phyloP scores from a whole-genome alignment of 2,888 invertebrate species.

The Lumbricus terrestris region DNA sequence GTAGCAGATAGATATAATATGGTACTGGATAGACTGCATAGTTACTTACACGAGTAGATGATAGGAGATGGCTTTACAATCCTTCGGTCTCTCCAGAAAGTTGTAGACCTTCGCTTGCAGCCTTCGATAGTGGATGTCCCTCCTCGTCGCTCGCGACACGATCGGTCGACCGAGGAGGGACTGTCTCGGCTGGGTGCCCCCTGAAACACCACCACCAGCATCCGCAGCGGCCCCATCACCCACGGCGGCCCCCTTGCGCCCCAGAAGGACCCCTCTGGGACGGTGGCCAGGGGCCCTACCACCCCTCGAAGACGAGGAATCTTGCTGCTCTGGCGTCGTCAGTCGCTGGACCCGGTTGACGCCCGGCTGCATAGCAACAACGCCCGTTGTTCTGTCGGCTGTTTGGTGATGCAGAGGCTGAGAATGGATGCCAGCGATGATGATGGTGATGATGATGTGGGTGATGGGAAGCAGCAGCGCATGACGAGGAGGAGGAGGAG shows the following conservation, averaged over 20 bases:
- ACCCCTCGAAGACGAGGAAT: background rate
- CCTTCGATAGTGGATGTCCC: slow-evolving; percentile 78
- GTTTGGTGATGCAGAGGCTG: background rate
- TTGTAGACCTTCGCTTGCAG: slow-evolving; percentile 87
- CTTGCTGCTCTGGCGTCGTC: background rate
- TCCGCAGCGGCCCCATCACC: background rate
- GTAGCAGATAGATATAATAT: background rate
- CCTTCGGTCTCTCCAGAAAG: slow-evolving; percentile 88
- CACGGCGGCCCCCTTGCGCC: background rate
- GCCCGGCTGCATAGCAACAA: background rate
- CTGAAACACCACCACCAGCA: too few relatives aligned
- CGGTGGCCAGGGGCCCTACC: background rate
- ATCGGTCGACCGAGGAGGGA: slow-evolving; percentile 88
- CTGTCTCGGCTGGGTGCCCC: slow-evolving; percentile 66
- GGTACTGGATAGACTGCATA: background rate
- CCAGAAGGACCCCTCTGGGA: background rate
- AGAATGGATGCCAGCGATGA: background rate
- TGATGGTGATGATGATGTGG: background rate
- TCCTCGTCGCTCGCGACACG: slow-evolving; percentile 75
- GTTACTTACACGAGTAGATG: slow-evolving; percentile 90
- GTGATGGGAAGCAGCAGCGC: background rate
- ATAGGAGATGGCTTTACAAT: slow-evolving; percentile 81
- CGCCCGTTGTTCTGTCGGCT: background rate
- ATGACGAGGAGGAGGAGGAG: too few relatives aligned
- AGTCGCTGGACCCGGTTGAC: background rate